These are phyloP conservation scores for Lutraria rhynchaena DNA, from an alignment of 1,140 invertebrate species.

Conservation along the genomic window DNA sequence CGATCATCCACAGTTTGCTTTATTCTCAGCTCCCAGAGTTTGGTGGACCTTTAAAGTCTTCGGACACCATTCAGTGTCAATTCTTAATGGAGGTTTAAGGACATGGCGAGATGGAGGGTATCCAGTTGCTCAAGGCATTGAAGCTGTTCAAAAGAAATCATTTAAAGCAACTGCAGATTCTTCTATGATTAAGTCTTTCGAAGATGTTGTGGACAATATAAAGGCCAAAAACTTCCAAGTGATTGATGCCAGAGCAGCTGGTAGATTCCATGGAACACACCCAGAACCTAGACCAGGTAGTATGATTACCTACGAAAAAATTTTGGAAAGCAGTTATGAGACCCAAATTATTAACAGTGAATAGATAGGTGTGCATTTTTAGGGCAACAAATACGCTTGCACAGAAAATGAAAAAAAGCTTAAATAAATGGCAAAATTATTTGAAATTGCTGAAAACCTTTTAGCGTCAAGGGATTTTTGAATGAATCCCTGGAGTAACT, in stretches of 20 bases:
- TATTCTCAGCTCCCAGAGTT: slow-evolving; percentile 78
- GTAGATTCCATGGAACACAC: slow-evolving; percentile 73
- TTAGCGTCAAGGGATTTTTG: too few species aligned
- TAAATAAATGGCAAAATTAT: too few species aligned
- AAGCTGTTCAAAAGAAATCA: slow-evolving; percentile 34
- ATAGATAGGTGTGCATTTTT: too few species aligned
- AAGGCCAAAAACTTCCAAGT: slow-evolving; percentile 67
- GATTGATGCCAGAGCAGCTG: slow-evolving; percentile 75
- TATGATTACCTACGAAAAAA: too few species aligned
- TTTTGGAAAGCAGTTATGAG: too few species aligned
- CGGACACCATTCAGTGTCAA: slow-evolving; percentile 75
- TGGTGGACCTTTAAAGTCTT: slow-evolving; percentile 80
- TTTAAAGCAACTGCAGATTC: slow-evolving; percentile 69
- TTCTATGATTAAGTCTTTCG: slow-evolving; percentile 71
- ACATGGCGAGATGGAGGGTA: slow-evolving; percentile 70
- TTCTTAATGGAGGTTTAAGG: slow-evolving; percentile 78
- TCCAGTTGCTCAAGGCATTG: slow-evolving; percentile 58
- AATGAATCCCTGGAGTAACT: background rate
- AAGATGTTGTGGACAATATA: slow-evolving; percentile 73
- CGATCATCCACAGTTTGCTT: slow-evolving; percentile 70
- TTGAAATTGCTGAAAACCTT: too few species aligned
- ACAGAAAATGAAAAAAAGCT: too few species aligned
- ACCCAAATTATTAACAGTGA: too few species aligned
- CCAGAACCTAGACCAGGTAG: slow-evolving; percentile 78
- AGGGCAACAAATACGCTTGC: too few species aligned